Evolutionary conservation across 2,113 vertebrate genomes (phyloP).

Genomic region (Epinephelus lanceolatus): DNA sequence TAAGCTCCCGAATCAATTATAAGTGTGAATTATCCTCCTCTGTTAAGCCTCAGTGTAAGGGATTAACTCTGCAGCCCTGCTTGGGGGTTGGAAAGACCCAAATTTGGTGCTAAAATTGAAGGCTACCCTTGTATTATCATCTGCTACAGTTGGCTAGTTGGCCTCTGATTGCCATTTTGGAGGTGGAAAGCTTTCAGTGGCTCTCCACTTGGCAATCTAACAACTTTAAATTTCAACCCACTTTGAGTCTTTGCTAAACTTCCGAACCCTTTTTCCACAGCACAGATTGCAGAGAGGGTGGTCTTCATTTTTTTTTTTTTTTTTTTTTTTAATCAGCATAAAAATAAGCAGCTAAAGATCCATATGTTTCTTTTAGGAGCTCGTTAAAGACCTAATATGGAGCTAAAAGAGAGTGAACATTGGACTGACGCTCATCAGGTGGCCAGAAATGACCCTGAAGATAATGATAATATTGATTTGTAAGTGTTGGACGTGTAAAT

Average conservation of each 20-base stretch:
- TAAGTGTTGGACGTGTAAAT: too few species aligned
- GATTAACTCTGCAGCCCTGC: slow-evolving; percentile 44
- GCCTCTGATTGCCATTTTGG: neutral
- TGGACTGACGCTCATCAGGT: neutral
- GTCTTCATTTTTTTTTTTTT: neutral
- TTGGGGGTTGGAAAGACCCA: slow-evolving; percentile 5
- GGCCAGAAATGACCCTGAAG: neutral
- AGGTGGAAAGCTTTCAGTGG: neutral
- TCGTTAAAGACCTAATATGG: neutral
- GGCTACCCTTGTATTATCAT: neutral
- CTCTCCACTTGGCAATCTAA: neutral
- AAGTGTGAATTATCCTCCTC: slow-evolving; percentile 46
- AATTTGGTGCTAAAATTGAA: slow-evolving; percentile 11
- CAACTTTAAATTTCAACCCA: neutral
- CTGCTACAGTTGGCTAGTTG: neutral
- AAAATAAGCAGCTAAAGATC: neutral
- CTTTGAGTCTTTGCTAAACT: neutral
- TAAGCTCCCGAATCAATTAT: slow-evolving; percentile 56
- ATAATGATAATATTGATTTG: neutral
- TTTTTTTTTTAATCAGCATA: too few species aligned
- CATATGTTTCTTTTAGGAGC: neutral
- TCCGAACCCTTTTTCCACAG: too few species aligned
- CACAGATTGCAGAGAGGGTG: neutral
- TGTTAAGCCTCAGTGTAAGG: slow-evolving; percentile 42
- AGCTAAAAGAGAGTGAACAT: too few species aligned